These are phyloP conservation scores for Phyllopteryx taeniolatus DNA, from an alignment of 2,113 vertebrate genomes.

Conservation along the genomic window DNA sequence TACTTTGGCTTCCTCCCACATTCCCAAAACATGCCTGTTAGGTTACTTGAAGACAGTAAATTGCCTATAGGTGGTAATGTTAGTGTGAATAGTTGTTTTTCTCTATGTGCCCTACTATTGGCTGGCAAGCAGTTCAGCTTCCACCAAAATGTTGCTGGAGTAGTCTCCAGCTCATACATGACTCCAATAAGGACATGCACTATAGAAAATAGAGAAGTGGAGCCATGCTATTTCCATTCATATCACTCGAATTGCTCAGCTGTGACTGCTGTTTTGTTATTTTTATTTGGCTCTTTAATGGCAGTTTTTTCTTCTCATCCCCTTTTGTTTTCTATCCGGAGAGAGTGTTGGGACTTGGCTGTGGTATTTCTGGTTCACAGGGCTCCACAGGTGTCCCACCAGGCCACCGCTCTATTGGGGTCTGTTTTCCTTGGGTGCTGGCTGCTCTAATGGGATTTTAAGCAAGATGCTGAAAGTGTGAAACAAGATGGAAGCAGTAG, in stretches of 20 bases:
- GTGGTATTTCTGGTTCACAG: constrained; percentile 12
- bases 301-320: background rate
- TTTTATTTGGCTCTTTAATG: background rate
- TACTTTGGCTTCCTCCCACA: background rate
- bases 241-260: background rate
- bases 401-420: background rate
- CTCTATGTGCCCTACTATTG: background rate
- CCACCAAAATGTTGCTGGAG: background rate
- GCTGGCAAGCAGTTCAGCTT: background rate
- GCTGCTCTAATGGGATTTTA: constrained; percentile 13
- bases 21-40: background rate
- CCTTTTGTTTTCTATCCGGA: constrained; percentile 6
- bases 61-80: background rate
- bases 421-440: constrained; percentile 1
- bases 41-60: background rate
- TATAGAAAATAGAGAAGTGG: background rate
- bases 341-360: constrained; percentile 17
- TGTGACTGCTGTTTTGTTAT: background rate
- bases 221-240: background rate
- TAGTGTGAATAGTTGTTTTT: background rate
- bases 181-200: background rate
- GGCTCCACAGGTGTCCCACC: constrained; percentile 3
- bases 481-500: constrained; percentile 41
- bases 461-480: constrained; percentile 41
- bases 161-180: background rate